A percentile compares a stretch with the other conserved stretches of the same genome.
These are phyloP conservation scores for Maccullochella peelii DNA, from an alignment of 2,113 vertebrate genomes.

Conservation along the genomic window DNA sequence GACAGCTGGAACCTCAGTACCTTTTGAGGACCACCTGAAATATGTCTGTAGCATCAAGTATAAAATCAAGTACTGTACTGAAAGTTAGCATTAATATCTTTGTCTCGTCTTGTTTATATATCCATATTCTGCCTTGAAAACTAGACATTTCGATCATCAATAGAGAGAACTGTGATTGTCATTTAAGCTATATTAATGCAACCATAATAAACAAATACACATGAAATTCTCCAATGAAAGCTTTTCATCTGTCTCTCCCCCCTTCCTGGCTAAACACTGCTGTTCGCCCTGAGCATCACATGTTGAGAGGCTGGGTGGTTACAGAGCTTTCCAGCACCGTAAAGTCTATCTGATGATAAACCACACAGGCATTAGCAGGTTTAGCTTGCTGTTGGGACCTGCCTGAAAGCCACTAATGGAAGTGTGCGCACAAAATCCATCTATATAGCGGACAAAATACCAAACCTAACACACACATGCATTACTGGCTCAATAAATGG, in stretches of 20 bases:
- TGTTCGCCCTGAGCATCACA: slow-evolving; percentile 43
- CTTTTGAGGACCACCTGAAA: neutral
- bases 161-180: neutral
- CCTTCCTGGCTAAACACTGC: slow-evolving; percentile 7
- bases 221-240: neutral
- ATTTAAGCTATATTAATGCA: neutral
- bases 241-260: neutral
- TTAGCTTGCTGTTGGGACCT: slow-evolving; percentile 32
- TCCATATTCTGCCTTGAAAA: too few species aligned
- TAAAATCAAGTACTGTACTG: neutral
- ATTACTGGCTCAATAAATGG: slow-evolving; percentile 65
- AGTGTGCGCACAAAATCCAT: slow-evolving; percentile 53
- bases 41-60: neutral
- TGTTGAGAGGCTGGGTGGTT: neutral
- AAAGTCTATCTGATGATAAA: slow-evolving; percentile 57
- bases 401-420: slow-evolving; percentile 78
- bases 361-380: slow-evolving; percentile 60
- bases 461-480: slow-evolving; percentile 15
- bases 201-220: neutral
- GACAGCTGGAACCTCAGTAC: neutral
- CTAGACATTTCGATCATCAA: neutral
- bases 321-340: slow-evolving; percentile 43
- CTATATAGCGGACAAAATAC: slow-evolving; percentile 35
- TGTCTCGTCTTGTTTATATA: neutral
- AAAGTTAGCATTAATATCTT: neutral